Percentiles rank a stretch among this genome's conserved stretches.
Evolutionary conservation across 2,888 invertebrate species (phyloP).

Genomic region (Tetheella fluctuosa): DNA sequence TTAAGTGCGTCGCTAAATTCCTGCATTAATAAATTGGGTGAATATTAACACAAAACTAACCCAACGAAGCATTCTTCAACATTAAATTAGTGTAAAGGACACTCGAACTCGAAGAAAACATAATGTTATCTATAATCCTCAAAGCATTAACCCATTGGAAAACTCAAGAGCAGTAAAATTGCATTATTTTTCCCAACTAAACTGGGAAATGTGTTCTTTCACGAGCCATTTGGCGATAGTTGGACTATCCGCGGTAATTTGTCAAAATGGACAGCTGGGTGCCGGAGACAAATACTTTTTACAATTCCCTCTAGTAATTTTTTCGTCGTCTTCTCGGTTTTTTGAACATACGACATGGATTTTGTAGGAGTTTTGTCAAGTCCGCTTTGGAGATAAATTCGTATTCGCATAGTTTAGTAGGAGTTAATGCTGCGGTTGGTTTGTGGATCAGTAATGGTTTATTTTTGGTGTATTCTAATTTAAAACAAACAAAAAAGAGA

Average conservation of each 20-base stretch:
- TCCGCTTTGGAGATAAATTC: background rate
- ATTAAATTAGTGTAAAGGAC: background rate
- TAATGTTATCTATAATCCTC: background rate
- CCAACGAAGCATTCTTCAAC: background rate
- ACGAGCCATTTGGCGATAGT: constrained; percentile 22
- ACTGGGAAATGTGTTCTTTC: constrained; percentile 7
- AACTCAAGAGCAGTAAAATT: background rate
- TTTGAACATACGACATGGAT: constrained; percentile 5
- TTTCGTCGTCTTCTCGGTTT: background rate
- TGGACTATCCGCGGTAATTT: constrained; percentile 43
- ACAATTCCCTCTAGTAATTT: constrained; percentile 5
- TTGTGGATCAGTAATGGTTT: background rate
- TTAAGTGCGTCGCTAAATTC: no score
- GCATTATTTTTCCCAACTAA: constrained; percentile 4
- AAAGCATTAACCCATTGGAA: background rate
- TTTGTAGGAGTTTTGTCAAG: background rate
- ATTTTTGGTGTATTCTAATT: background rate
- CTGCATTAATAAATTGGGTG: background rate
- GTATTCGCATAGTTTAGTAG: background rate
- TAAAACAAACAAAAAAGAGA: no score
- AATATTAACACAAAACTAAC: background rate
- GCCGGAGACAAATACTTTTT: constrained; percentile 5
- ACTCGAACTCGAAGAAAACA: background rate
- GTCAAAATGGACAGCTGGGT: constrained; percentile 49
- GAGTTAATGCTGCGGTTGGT: no score